These are phyloP conservation scores for Neosilurus hyrtlii DNA, from an alignment of 2,797 vertebrate species.

Conservation along the genomic window DNA sequence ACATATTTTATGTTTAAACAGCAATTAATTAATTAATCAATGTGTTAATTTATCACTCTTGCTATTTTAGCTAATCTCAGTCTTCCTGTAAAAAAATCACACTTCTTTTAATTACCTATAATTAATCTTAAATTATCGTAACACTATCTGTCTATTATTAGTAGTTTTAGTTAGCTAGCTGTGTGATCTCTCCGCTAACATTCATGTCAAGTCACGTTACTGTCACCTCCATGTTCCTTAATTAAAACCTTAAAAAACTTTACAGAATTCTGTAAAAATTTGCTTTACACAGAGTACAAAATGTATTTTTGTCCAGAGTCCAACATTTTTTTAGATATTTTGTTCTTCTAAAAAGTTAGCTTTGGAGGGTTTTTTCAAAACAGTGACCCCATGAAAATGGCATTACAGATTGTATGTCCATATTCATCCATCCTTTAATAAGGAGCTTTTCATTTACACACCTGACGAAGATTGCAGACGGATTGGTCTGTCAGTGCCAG, in stretches of 20 bases:
- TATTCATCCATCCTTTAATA: not conserved
- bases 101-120: no score
- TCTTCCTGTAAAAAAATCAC: not conserved
- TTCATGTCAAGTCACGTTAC: not conserved
- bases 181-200: not conserved
- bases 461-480: constrained; percentile 14
- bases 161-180: not conserved
- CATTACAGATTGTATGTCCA: no score
- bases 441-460: not conserved
- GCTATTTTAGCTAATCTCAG: not conserved
- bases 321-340: not conserved
- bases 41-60: not conserved
- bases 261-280: not conserved
- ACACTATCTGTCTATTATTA: not conserved
- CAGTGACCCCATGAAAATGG: not conserved
- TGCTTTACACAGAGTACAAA: not conserved
- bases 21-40: not conserved
- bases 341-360: not conserved
- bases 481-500: not conserved
- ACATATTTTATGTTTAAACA: no score
- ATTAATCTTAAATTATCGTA: not conserved
- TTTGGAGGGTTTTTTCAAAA: not conserved
- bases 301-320: not conserved
- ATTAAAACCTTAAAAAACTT: not conserved
- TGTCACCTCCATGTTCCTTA: not conserved